Evolutionary conservation across 2,113 vertebrate genomes (phyloP).

Genomic region (Cyrtonyx montezumae): DNA sequence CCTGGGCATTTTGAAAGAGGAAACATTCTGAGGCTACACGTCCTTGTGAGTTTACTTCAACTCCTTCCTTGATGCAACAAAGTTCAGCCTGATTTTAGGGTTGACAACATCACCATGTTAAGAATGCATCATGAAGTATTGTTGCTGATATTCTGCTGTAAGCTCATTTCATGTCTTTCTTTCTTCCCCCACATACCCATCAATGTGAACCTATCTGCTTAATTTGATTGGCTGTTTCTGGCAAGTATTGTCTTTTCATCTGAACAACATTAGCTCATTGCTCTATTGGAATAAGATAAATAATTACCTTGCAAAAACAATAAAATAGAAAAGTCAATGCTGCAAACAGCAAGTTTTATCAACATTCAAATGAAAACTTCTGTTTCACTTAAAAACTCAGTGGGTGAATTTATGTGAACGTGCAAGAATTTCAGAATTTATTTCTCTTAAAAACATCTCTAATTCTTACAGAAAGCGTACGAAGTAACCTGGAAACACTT

Average conservation of each 20-base stretch:
- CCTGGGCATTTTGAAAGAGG: background rate
- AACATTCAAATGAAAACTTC: background rate
- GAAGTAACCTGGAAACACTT: background rate
- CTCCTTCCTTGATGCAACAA: background rate
- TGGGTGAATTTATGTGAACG: background rate
- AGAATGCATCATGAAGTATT: background rate
- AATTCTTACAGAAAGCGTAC: background rate
- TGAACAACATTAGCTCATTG: background rate
- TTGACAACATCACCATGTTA: background rate
- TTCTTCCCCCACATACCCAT: no score
- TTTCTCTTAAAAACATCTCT: background rate
- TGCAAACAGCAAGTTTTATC: background rate
- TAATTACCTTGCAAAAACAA: background rate
- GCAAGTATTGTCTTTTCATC: background rate
- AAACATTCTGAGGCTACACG: background rate
- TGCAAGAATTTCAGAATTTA: background rate
- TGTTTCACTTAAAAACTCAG: background rate
- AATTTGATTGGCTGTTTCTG: background rate
- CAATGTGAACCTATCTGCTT: background rate
- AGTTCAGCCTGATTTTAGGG: background rate
- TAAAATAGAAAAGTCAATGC: background rate
- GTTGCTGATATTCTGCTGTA: background rate
- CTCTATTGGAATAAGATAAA: background rate
- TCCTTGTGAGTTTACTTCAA: background rate
- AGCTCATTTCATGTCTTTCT: background rate